A percentile compares a stretch with the other conserved stretches of the same genome.
Evolutionary conservation across 2,888 invertebrate genomes (phyloP).

Genomic region (Crocallis elinguaria): DNA sequence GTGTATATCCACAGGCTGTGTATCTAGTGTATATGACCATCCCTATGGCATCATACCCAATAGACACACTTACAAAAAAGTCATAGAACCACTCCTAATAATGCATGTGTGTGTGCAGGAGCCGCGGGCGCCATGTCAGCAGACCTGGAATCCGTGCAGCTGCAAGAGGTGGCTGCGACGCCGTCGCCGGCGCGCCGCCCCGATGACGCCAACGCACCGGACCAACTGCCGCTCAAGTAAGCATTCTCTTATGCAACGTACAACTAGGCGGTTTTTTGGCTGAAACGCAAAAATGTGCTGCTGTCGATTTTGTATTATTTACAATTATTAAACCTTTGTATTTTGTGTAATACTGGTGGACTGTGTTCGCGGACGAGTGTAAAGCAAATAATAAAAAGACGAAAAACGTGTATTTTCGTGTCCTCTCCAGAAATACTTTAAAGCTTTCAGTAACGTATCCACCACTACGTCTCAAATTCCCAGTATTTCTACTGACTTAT

Average conservation of each 20-base stretch:
- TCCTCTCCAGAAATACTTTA: no score
- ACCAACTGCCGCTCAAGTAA: conserved; percentile 21
- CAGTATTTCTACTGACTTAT: no score
- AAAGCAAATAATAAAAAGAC: no score
- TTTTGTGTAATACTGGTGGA: no score
- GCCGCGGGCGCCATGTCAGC: conserved; percentile 6
- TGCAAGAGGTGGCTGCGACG: conserved; percentile 12
- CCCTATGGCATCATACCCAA: not conserved
- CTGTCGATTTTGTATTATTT: no score
- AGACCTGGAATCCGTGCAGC: conserved; percentile 13
- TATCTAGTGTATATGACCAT: no score
- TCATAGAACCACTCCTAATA: not conserved
- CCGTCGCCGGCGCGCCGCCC: conserved; percentile 1
- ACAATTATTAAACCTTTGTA: no score
- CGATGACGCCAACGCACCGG: not conserved
- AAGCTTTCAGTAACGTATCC: no score
- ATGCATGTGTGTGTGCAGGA: not conserved
- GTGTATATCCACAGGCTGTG: no score
- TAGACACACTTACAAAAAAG: not conserved
- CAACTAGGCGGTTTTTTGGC: not conserved
- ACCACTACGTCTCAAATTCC: no score
- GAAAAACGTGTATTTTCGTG: no score
- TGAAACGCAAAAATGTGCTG: not conserved
- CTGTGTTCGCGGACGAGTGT: no score
- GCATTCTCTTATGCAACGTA: not conserved